Percentiles rank a stretch among this genome's conserved stretches.
phyloP scores from a whole-genome alignment of 2,113 vertebrate genomes.

The Rhodinocichla rosea region DNA sequence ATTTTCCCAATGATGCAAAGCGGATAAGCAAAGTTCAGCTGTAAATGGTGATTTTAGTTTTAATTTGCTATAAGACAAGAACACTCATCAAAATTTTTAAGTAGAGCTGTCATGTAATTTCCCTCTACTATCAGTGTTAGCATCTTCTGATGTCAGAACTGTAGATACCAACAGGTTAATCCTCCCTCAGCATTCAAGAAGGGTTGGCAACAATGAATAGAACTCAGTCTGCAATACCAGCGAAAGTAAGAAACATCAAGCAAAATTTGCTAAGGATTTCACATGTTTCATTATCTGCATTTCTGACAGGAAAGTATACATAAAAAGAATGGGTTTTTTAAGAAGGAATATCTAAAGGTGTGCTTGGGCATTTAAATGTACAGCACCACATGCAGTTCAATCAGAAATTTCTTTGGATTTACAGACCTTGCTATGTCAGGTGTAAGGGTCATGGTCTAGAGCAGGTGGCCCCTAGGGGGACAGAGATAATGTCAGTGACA shows the following conservation, averaged over 20 bases:
- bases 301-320: background rate
- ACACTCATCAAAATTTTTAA: background rate
- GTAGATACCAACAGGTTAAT: conserved; percentile 24
- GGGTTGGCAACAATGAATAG: background rate
- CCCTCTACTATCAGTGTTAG: background rate
- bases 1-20: background rate
- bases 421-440: conserved; percentile 40
- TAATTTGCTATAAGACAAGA: background rate
- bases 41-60: background rate
- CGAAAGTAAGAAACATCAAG: background rate
- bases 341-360: background rate
- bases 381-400: background rate
- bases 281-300: conserved; percentile 2
- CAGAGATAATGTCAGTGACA: conserved; percentile 46
- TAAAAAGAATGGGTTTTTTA: background rate
- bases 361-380: background rate
- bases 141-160: background rate
- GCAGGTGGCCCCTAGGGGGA: conserved; percentile 44
- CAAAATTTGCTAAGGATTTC: background rate
- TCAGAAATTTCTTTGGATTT: conserved; percentile 4
- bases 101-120: background rate
- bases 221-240: background rate
- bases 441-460: conserved; percentile 63
- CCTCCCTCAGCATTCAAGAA: background rate
- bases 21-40: background rate